phyloP scores from a whole-genome alignment of 2,113 vertebrate species.

The Oceanites oceanicus region DNA sequence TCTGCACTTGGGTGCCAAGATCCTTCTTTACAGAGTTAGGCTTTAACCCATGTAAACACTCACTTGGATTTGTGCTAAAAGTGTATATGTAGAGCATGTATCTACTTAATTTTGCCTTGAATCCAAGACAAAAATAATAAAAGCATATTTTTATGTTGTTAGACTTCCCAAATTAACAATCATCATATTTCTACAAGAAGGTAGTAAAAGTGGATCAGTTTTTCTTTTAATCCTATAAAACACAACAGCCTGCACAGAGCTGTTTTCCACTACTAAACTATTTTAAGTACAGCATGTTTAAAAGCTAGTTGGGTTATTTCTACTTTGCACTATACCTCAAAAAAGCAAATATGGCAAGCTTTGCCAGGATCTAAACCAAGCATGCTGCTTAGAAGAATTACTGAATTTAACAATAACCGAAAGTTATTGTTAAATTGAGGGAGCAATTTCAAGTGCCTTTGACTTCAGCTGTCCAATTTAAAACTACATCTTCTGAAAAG shows the following conservation, averaged over 20 bases:
- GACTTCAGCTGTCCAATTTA: background rate
- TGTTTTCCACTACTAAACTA: background rate
- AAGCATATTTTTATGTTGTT: background rate
- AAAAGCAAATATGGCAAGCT: background rate
- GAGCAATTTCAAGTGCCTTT: background rate
- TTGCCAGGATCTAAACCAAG: background rate
- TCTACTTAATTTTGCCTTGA: background rate
- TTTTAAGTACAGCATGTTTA: background rate
- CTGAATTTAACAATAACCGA: background rate
- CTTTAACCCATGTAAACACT: background rate
- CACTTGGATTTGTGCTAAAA: background rate
- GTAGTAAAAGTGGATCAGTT: background rate
- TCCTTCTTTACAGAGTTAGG: background rate
- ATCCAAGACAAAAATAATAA: background rate
- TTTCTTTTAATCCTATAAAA: background rate
- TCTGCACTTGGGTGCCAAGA: background rate
- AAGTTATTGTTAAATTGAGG: background rate
- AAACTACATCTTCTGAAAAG: background rate
- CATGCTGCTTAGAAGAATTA: background rate
- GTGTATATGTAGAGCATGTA: rapidly evolving
- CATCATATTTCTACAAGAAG: background rate
- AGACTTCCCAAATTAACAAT: background rate
- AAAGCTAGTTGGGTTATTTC: background rate
- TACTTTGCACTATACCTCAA: background rate
- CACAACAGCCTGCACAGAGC: background rate